These are phyloP conservation scores for Epizoanthus illoricatus DNA, from an alignment of 92 coral and sea anemone species.

Conservation along the genomic window DNA sequence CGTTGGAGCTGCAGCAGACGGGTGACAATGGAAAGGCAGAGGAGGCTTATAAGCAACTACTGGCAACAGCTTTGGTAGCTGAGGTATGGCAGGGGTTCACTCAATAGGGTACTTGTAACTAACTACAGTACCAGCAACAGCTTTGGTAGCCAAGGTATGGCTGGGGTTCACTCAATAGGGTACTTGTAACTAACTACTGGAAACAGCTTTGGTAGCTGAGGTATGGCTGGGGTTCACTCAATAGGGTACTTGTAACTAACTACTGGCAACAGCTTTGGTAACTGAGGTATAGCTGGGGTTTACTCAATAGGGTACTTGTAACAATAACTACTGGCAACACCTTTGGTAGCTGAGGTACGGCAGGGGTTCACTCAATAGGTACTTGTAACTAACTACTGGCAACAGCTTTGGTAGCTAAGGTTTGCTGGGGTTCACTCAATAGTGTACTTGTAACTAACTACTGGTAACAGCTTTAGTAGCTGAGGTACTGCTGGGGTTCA, in stretches of 20 bases:
- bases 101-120: background rate
- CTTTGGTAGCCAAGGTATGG: background rate
- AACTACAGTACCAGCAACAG: background rate
- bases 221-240: background rate
- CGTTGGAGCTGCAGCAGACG: slow-evolving; percentile 78
- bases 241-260: background rate
- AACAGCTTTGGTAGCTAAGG: background rate
- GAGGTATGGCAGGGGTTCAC: slow-evolving; percentile 4
- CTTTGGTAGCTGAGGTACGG: slow-evolving; percentile 57
- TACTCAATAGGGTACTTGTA: slow-evolving; percentile 57
- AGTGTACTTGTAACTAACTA: background rate
- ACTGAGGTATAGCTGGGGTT: background rate
- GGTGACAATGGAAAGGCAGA: slow-evolving; percentile 79
- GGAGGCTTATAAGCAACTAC: slow-evolving; percentile 75
- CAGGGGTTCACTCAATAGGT: background rate
- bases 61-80: slow-evolving; percentile 71
- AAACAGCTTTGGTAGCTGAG: background rate
- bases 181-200: no score
- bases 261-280: no score
- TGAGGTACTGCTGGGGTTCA: background rate
- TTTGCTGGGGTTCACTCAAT: background rate
- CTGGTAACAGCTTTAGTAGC: background rate
- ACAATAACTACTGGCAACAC: slow-evolving; percentile 68
- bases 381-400: background rate
- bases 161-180: background rate